A percentile compares a stretch with the other conserved stretches of the same genome.
phyloP scores from a whole-genome alignment of 2,888 invertebrate species.

The Leucophora obtusa region DNA sequence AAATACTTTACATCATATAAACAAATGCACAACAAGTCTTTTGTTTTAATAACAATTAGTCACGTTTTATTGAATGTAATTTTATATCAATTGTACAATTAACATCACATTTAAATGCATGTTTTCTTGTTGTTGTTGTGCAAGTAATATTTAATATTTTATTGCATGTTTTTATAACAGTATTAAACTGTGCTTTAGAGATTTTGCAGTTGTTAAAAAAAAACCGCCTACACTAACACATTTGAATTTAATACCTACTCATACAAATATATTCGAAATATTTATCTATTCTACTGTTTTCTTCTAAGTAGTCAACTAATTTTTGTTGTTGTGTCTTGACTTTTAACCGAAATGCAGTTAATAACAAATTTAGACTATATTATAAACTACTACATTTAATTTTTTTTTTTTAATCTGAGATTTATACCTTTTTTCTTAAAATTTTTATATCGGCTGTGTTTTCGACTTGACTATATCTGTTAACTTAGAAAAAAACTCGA shows the following conservation, averaged over 20 bases:
- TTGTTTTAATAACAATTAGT: constrained; percentile 19
- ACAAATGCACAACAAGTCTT: no score
- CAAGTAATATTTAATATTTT: not conserved
- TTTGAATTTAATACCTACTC: not conserved
- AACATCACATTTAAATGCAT: constrained; percentile 8
- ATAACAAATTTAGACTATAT: not conserved
- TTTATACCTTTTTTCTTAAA: no score
- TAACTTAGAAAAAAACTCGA: no score
- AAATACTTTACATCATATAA: no score
- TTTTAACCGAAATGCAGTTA: not conserved
- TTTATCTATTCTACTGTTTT: not conserved
- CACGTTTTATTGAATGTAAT: constrained; percentile 30
- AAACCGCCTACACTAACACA: not conserved
- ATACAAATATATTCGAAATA: not conserved
- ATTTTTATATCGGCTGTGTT: no score
- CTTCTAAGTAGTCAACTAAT: not conserved
- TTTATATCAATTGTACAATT: constrained; percentile 19
- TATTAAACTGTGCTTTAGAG: not conserved
- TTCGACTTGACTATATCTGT: no score
- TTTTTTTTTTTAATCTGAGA: not conserved
- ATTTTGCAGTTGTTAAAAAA: not conserved
- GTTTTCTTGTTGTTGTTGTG: not conserved
- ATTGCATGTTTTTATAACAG: not conserved
- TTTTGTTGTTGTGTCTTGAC: not conserved
- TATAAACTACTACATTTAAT: no score